phyloP scores from a whole-genome alignment of 2,113 vertebrate species.

The Centropristis striata region DNA sequence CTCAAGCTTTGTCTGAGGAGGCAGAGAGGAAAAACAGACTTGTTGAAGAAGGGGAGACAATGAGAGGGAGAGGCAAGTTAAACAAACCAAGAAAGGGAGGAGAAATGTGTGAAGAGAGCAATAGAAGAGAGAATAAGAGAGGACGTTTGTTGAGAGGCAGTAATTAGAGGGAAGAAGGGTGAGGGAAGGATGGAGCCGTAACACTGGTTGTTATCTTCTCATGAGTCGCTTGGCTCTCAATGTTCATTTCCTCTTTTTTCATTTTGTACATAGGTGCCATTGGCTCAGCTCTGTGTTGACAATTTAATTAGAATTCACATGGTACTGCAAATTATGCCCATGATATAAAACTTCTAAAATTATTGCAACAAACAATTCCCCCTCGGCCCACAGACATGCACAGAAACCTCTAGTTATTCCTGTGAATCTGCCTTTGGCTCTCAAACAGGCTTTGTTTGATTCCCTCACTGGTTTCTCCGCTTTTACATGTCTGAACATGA shows the following conservation, averaged over 20 bases:
- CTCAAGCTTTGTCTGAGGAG: conserved; percentile 20
- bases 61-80: conserved; percentile 20
- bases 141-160: conserved; percentile 44
- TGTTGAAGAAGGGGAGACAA: conserved; percentile 5
- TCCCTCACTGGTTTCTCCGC: conserved; percentile 43
- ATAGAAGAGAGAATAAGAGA: conserved; percentile 40
- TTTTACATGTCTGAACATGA: conserved; percentile 65
- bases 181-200: conserved; percentile 44
- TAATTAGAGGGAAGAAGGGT: conserved; percentile 68
- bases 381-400: not conserved
- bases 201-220: conserved; percentile 55
- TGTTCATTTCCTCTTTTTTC: conserved; percentile 29
- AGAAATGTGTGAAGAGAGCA: conserved; percentile 50
- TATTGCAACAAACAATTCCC: not conserved
- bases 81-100: conserved; percentile 32
- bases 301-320: conserved; percentile 36
- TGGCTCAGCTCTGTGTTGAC: not conserved
- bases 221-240: conserved; percentile 31
- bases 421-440: conserved; percentile 17
- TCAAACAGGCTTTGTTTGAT: conserved; percentile 50
- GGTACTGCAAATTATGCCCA: not conserved
- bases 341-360: not conserved
- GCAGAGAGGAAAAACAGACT: conserved; percentile 2
- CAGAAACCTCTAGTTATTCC: not conserved
- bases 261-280: conserved; percentile 9